Evolutionary conservation across 2,888 invertebrate genomes (phyloP), one percentile per base, ranked within the genome.

Genomic region (Habrosyne pyritoides): DNA sequence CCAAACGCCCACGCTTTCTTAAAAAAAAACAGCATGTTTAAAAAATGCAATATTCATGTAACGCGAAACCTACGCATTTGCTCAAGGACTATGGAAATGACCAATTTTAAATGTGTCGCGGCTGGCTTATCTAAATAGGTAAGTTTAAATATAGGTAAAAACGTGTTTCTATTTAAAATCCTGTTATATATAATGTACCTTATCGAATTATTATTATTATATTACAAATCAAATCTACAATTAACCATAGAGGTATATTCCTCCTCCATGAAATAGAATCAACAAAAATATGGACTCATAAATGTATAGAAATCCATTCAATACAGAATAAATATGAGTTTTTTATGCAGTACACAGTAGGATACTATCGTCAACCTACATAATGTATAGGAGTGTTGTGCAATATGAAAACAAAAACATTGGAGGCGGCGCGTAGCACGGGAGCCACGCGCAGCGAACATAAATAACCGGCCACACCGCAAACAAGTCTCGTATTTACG

Each of bases 391-490:
- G 18, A 10, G 14, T 54, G 59, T 64, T 62, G 53, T 55, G 64
- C 65, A 53, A 55, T 58, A 52, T 67, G 60, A 58, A 64, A 69
- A 56, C 56, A 56, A 65, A 62, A 71, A 59, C 61, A 66, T 64
- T 60, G 71, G 71, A 84, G 84, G 85, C 83, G 83, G 81, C 69
- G 90, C 89, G 91, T 91, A 91, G 63, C 73, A 65, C 90, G 70
- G 92, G 77, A 89, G 91, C 87, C 75, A 77, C 75, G 70, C 76
- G 83, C 82, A 56, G 56, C 56, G 80, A 75, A 82, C 84, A 84
- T 89, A 90, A 88, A 91, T 83, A 86, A 86, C 84, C 84, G 77
- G 80, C 81, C 74, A 67, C 79, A 79, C 84, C 87, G 82, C 87
- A 84, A 84, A 87, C 89, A 81, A 72, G 76, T 77, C 66, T 56